Percentiles rank a stretch among this genome's conserved stretches.
These are phyloP conservation scores for Anser cygnoides DNA, from an alignment of 2,113 vertebrate species.

Conservation along the genomic window DNA sequence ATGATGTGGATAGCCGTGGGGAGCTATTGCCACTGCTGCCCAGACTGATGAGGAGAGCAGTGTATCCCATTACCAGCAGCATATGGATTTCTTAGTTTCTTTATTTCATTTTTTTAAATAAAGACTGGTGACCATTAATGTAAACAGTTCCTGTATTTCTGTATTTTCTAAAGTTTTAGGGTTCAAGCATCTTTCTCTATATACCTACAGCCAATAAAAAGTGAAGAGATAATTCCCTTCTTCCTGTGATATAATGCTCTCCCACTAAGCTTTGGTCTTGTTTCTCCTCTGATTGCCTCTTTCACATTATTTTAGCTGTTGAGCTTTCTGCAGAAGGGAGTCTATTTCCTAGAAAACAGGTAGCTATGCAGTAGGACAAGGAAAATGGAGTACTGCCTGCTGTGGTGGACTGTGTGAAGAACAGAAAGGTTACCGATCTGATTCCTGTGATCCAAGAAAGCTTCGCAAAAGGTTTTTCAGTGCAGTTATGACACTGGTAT, in stretches of 20 bases:
- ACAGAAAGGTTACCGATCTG: background rate
- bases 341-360: conserved; percentile 28
- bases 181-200: background rate
- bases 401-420: conserved; percentile 18
- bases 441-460: background rate
- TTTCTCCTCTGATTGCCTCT: background rate
- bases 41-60: background rate
- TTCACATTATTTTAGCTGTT: conserved; percentile 45
- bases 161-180: background rate
- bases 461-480: background rate
- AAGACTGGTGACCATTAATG: background rate
- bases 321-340: conserved; percentile 12
- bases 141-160: background rate
- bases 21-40: background rate
- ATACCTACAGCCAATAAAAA: background rate
- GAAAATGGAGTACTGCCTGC: background rate
- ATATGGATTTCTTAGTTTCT: background rate
- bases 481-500: background rate
- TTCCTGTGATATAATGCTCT: background rate
- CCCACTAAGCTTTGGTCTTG: background rate
- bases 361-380: conserved; percentile 33
- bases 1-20: background rate
- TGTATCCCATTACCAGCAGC: background rate
- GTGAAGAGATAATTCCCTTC: background rate
- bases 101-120: background rate